Evolutionary conservation across 2,113 vertebrate genomes (phyloP).

Genomic region (Sinosuthora webbiana): DNA sequence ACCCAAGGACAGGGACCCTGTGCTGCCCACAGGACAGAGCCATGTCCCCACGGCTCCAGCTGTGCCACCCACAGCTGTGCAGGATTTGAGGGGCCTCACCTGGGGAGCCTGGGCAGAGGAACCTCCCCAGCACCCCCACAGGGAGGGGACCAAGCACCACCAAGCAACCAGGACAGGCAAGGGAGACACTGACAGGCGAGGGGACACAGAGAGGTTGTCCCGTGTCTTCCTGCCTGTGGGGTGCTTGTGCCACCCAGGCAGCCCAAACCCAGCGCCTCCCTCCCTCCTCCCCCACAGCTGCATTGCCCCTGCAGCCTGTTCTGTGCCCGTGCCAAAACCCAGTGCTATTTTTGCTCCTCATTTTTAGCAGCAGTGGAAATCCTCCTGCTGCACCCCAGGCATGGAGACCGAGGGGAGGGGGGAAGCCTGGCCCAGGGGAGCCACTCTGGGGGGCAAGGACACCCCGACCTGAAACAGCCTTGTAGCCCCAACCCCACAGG

Average conservation of each 20-base stretch:
- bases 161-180: background rate
- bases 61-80: background rate
- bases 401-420: background rate
- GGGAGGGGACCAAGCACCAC: background rate
- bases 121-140: background rate
- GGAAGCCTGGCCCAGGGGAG: background rate
- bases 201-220: background rate
- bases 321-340: conserved; percentile 50
- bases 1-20: background rate
- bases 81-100: background rate
- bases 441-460: background rate
- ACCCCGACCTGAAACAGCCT: background rate
- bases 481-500: background rate
- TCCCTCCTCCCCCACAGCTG: conserved; percentile 34
- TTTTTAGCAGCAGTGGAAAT: conserved; percentile 46
- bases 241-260: background rate
- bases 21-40: accelerated
- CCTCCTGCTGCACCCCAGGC: conserved; percentile 25
- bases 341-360: conserved; percentile 34
- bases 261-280: background rate
- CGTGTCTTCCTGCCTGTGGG: background rate
- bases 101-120: background rate
- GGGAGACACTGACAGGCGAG: accelerated
- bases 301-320: conserved; percentile 60
- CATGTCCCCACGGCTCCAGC: background rate